Percentiles rank a stretch among this genome's conserved stretches.
Evolutionary conservation across 2,113 vertebrate genomes (phyloP).

Genomic region (Dryoscopus gambensis): DNA sequence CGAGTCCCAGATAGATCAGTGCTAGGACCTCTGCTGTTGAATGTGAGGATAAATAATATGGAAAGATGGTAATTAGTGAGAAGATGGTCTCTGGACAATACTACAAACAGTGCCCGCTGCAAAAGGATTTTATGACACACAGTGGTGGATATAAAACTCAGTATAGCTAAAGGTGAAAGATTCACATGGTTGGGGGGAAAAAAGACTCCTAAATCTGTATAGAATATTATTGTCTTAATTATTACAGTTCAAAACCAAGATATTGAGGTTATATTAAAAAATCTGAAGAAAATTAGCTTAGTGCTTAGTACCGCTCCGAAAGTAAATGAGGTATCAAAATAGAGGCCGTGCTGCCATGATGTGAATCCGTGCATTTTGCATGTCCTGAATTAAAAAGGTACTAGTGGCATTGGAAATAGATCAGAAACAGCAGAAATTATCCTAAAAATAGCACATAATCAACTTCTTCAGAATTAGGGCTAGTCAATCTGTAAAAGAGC

Average conservation of each 20-base stretch:
- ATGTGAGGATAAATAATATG: not conserved
- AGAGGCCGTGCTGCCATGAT: not conserved
- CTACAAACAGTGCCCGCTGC: not conserved
- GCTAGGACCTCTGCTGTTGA: not conserved
- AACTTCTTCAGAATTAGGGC: not conserved
- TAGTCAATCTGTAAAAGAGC: not conserved
- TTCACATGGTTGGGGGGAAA: accelerated
- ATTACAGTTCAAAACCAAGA: not conserved
- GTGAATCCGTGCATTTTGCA: not conserved
- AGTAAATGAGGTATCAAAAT: not conserved
- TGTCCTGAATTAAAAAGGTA: not conserved
- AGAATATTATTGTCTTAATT: not conserved
- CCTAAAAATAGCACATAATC: not conserved
- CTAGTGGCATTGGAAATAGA: not conserved
- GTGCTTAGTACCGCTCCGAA: not conserved
- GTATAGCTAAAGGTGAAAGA: not conserved
- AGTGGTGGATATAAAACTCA: not conserved
- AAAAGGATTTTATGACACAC: not conserved
- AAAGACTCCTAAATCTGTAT: not conserved
- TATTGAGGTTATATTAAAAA: not conserved
- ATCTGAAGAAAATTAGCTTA: not conserved
- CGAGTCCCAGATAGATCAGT: not conserved
- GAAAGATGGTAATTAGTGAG: not conserved
- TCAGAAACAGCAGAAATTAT: not conserved
- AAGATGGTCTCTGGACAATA: not conserved